Evolutionary conservation across 2,797 vertebrate genomes (phyloP).

Genomic region (Margarornis squamiger): DNA sequence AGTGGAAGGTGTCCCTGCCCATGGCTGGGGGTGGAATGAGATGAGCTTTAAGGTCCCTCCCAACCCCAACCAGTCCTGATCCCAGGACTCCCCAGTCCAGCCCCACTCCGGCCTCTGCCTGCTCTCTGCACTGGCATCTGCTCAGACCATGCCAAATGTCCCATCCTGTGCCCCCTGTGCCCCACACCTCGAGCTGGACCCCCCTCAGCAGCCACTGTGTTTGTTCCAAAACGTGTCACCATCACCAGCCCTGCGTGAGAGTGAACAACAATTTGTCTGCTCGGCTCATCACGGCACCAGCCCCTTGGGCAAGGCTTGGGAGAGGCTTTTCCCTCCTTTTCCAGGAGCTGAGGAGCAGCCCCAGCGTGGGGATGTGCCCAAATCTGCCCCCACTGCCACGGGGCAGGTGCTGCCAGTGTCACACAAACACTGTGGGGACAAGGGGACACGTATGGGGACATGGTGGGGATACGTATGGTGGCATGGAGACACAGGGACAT

Average conservation of each 20-base stretch:
- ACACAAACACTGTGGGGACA: not conserved
- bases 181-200: not conserved
- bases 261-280: fast-evolving
- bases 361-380: not conserved
- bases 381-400: fast-evolving
- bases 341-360: not conserved
- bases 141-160: not conserved
- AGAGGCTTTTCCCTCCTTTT: not conserved
- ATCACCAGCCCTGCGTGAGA: fast-evolving
- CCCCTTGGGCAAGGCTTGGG: fast-evolving
- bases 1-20: not conserved
- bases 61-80: not conserved
- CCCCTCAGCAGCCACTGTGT: fast-evolving
- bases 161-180: not conserved
- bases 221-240: fast-evolving
- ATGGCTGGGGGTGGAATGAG: not conserved
- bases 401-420: not conserved
- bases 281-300: fast-evolving
- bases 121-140: not conserved
- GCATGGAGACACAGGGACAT: not conserved
- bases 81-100: not conserved
- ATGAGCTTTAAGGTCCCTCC: not conserved
- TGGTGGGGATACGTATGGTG: fast-evolving
- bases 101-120: not conserved
- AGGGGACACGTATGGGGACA: not conserved